Evolutionary conservation across 2,113 vertebrate genomes (phyloP).

Genomic region (Charadrius vociferus): DNA sequence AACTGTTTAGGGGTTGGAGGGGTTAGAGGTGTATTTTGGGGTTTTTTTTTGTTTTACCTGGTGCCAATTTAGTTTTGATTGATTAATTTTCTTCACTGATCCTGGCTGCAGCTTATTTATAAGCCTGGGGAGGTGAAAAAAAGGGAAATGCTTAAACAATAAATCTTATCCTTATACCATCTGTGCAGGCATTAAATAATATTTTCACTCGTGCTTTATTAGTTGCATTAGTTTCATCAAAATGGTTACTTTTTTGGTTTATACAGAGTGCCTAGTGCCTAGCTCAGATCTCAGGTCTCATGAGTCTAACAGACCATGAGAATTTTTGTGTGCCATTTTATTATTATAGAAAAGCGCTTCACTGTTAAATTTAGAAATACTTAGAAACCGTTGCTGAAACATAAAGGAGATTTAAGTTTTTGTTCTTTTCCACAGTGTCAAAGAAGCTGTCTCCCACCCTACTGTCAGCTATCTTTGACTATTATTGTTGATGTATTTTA

Average conservation of each 20-base stretch:
- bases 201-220: conserved; percentile 11
- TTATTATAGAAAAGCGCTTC: background rate
- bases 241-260: background rate
- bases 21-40: conserved; percentile 21
- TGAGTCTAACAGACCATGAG: background rate
- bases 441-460: background rate
- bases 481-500: background rate
- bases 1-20: background rate
- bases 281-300: background rate
- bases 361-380: background rate
- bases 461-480: background rate
- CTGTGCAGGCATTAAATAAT: conserved; percentile 21
- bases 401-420: background rate
- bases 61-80: conserved; percentile 95
- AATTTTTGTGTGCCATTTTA: background rate
- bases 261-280: background rate
- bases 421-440: background rate
- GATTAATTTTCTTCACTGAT: conserved; percentile 93
- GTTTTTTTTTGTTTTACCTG: conserved; percentile 81
- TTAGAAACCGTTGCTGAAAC: background rate
- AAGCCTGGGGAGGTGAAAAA: conserved; percentile 78
- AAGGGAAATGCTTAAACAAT: conserved; percentile 54
- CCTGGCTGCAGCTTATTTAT: conserved; percentile 94
- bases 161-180: conserved; percentile 36
- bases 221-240: conserved; percentile 28